Evolutionary conservation across 2,113 vertebrate species (phyloP).

Genomic region (Pluvialis apricaria): DNA sequence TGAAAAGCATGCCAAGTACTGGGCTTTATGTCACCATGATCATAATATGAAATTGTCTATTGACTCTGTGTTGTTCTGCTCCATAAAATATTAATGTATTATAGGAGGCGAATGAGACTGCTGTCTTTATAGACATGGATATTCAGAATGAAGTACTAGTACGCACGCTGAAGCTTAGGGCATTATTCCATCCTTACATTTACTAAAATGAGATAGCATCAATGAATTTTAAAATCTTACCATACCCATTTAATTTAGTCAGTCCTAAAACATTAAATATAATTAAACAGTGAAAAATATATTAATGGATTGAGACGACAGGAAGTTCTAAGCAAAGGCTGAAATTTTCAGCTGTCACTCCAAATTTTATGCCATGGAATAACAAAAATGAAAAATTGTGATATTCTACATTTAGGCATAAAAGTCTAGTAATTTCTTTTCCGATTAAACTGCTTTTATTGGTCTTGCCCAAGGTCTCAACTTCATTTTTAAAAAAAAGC

Average conservation of each 20-base stretch:
- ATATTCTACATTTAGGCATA: background rate
- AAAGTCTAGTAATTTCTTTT: background rate
- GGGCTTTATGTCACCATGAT: background rate
- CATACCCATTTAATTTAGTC: constrained; percentile 15
- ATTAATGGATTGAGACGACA: background rate
- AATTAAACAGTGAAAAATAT: constrained; percentile 29
- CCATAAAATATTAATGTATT: constrained; percentile 34
- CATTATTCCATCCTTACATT: background rate
- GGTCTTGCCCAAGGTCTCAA: background rate
- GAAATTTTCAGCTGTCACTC: background rate
- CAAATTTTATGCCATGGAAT: background rate
- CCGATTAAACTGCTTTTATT: background rate
- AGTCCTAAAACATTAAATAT: constrained; percentile 26
- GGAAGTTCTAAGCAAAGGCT: background rate
- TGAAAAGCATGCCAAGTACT: background rate
- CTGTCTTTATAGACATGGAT: background rate
- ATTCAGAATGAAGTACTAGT: background rate
- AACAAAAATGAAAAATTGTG: background rate
- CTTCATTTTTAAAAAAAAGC: background rate
- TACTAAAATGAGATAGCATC: background rate
- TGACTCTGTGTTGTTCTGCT: constrained; percentile 22
- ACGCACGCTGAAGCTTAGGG: background rate
- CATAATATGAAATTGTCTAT: constrained; percentile 1
- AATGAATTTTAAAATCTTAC: constrained; percentile 34
- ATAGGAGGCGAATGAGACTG: background rate